These are phyloP conservation scores for Lymantria dispar DNA, from an alignment of 2,888 invertebrate genomes.

Conservation along the genomic window DNA sequence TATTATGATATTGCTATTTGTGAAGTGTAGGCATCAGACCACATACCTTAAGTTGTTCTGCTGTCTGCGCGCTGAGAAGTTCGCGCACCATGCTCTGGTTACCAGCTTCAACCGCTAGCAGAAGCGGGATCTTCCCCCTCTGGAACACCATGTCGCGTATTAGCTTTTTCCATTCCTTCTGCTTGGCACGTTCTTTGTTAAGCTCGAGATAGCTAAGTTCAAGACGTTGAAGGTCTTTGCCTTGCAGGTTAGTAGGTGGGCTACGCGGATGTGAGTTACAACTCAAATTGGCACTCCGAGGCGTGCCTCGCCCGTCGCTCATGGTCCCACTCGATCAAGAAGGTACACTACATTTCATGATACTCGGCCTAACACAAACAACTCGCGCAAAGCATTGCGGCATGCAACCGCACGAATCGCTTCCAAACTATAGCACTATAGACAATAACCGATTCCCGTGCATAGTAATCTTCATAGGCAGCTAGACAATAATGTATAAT, in stretches of 20 bases:
- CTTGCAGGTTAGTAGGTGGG: slow-evolving; percentile 56
- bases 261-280: slow-evolving; percentile 51
- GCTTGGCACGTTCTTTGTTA: slow-evolving; percentile 76
- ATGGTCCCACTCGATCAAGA: slow-evolving; percentile 35
- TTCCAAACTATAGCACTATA: slow-evolving; percentile 65
- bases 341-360: slow-evolving; percentile 50
- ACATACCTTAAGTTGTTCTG: slow-evolving; percentile 91
- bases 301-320: slow-evolving; percentile 55
- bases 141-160: slow-evolving; percentile 84
- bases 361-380: slow-evolving; percentile 52
- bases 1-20: slow-evolving; percentile 5
- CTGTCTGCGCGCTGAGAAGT: slow-evolving; percentile 92
- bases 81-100: slow-evolving; percentile 98
- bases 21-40: slow-evolving; percentile 3
- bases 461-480: slow-evolving; percentile 62
- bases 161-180: slow-evolving; percentile 82
- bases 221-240: slow-evolving; percentile 71
- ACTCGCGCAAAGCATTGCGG: slow-evolving; percentile 57
- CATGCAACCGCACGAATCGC: slow-evolving; percentile 63
- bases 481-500: slow-evolving; percentile 61
- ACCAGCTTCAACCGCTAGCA: slow-evolving; percentile 96
- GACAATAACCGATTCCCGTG: slow-evolving; percentile 66
- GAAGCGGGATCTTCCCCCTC: slow-evolving; percentile 96
- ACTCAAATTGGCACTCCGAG: slow-evolving; percentile 53
- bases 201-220: slow-evolving; percentile 77